A percentile compares a stretch with the other conserved stretches of the same genome.
phyloP scores from a whole-genome alignment of 2,888 invertebrate species.

The Chironomus tentans region DNA sequence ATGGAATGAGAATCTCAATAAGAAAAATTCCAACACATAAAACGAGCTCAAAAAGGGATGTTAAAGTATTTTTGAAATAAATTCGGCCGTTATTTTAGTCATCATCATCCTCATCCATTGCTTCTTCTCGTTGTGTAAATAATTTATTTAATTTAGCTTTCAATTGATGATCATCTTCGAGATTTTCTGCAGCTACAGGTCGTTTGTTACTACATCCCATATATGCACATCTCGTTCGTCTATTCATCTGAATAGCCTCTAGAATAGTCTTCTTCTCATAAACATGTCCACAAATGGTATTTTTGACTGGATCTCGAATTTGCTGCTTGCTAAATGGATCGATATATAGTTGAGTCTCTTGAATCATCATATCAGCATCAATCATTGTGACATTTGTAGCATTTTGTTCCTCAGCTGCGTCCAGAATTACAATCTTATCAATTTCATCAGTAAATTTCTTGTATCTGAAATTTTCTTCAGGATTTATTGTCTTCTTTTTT shows the following conservation, averaged over 20 bases:
- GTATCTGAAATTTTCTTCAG: neutral
- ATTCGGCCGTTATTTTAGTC: neutral
- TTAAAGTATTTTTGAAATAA: too few species aligned
- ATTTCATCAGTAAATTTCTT: neutral
- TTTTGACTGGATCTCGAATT: slow-evolving; percentile 43
- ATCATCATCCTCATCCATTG: neutral
- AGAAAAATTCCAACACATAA: too few species aligned
- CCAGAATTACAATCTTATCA: neutral
- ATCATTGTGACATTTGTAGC: neutral
- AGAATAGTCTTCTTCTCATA: slow-evolving; percentile 42
- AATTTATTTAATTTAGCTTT: neutral
- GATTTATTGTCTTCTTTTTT: neutral
- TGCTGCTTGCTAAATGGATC: slow-evolving; percentile 44
- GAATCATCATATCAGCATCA: neutral
- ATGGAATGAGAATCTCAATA: too few species aligned
- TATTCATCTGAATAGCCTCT: slow-evolving; percentile 36
- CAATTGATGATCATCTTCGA: neutral
- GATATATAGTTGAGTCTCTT: slow-evolving; percentile 32
- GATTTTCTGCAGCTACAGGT: neutral
- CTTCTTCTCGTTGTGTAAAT: neutral
- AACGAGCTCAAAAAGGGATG: too few species aligned
- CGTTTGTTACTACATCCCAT: slow-evolving; percentile 9
- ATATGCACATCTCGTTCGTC: slow-evolving; percentile 34
- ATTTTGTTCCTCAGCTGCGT: neutral
- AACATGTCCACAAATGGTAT: slow-evolving; percentile 41